Conservation (phyloP, 2,888 invertebrate genomes). For the Gnatocerus cornutus region DNA sequence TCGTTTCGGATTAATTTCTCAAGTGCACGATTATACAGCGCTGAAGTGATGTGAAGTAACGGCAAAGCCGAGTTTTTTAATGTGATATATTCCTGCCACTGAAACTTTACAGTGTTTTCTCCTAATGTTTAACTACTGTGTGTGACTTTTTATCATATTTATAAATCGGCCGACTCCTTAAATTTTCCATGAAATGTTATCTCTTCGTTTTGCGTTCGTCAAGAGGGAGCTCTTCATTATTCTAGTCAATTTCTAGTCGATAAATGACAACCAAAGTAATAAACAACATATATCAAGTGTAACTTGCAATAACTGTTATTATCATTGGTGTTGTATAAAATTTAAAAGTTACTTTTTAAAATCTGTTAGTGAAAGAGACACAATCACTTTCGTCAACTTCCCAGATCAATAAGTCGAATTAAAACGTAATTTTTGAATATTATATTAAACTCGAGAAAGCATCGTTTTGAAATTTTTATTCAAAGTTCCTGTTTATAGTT, state of each 20-base stretch:
- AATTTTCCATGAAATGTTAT: conserved; percentile 51
- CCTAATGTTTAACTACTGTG: conserved; percentile 56
- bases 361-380: conserved; percentile 62
- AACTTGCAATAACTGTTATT: conserved; percentile 64
- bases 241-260: conserved; percentile 61
- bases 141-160: conserved; percentile 58
- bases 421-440: conserved; percentile 51
- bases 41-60: conserved; percentile 56
- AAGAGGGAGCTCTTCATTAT: conserved; percentile 42
- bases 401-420: conserved; percentile 38
- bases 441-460: conserved; percentile 30
- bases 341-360: conserved; percentile 51
- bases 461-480: conserved; percentile 38
- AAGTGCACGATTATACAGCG: conserved; percentile 50
- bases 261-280: conserved; percentile 64
- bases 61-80: conserved; percentile 61
- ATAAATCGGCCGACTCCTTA: conserved; percentile 63
- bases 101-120: conserved; percentile 58
- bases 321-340: conserved; percentile 48
- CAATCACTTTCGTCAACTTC: conserved; percentile 61
- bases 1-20: conserved; percentile 14
- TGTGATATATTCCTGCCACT: conserved; percentile 67
- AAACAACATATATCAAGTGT: conserved; percentile 64
- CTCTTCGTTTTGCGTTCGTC: conserved; percentile 12
- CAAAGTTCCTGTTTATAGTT: conserved; percentile 37